Base-by-base conservation (phyloP, 2,113 vertebrate species). In the Thalassoma bifasciatum region DNA sequence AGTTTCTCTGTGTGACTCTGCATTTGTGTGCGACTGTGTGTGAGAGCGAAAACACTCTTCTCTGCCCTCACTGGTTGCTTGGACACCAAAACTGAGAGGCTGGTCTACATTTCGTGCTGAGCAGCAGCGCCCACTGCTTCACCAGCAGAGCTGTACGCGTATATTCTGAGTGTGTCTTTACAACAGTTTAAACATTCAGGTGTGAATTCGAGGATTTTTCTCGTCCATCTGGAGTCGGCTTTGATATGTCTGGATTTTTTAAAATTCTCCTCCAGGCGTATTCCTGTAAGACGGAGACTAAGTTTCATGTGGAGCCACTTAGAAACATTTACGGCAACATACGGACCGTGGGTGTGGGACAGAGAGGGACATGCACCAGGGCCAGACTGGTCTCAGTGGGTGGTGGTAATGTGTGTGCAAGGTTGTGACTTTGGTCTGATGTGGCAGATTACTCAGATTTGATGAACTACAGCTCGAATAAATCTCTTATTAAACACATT, bases 261-360 rank as follows among this genome's bases (percentile, higher is more conserved):
- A 2, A 37, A 5, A 12, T n/a, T n/a, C 11, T 9, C 1, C 2
- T 19, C 16, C 22, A 8, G 38, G 17, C 38, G 12, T 36, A 61
- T 47, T 0, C 2, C 68, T 66, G 34, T 64, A 36, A 40, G 54
- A 51, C 38, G 3, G 10, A 47, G 24, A 46, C 49, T 51, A 22
- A n/a, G 63, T 51, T 44, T 50, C n/a, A 14, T 58, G 46, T 51
- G 49, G 50, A 60, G 74, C 69, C 0, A 38, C 68, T 72, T 64
- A 71, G 80, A 66, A 66, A 74, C 83, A 63, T 72, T 78, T 52
- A 67, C 11, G 46, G 53, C 66, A 86, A 68, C 89, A 91, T 88
- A 84, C 30, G 83, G 71, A 52, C 60, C 80, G 86, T 89, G 87
- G 86, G 86, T 56, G 86, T 63, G 59, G 75, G 36, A 73, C 66